These are phyloP conservation scores for Cirrhinus mrigala DNA, from an alignment of 2,797 vertebrate genomes.

Conservation along the genomic window DNA sequence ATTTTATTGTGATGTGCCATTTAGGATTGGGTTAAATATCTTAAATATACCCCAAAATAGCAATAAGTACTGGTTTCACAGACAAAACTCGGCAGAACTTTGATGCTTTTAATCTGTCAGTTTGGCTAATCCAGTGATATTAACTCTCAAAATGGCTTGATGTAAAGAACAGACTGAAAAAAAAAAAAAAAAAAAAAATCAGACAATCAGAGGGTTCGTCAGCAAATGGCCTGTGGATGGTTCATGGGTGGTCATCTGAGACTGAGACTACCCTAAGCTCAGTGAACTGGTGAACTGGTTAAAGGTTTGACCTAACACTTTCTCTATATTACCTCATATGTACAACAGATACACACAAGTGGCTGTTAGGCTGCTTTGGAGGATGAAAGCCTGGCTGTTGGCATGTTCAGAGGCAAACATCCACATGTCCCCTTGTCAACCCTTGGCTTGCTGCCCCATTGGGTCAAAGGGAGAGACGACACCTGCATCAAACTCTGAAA, in stretches of 20 bases:
- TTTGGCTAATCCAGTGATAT: background rate
- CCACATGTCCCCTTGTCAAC: constrained; percentile 20
- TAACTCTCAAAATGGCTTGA: background rate
- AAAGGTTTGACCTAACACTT: background rate
- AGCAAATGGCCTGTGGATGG: background rate
- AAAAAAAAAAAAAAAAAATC: background rate
- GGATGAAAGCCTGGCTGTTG: constrained; percentile 16
- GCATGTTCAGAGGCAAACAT: constrained; percentile 31
- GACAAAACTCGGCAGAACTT: background rate
- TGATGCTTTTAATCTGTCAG: background rate
- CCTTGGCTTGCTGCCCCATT: constrained; percentile 6
- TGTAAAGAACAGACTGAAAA: too few relatives aligned
- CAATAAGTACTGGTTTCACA: too few relatives aligned
- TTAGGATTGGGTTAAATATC: background rate
- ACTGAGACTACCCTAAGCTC: background rate
- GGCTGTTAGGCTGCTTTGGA: background rate
- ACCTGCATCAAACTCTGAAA: constrained; percentile 30
- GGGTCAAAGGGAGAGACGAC: constrained; percentile 28
- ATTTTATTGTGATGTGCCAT: background rate
- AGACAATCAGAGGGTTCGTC: background rate
- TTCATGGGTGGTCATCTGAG: background rate
- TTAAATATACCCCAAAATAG: background rate
- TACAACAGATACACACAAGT: background rate
- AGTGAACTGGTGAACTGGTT: background rate
- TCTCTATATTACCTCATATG: background rate